phyloP scores from a whole-genome alignment of 1,140 invertebrate genomes.

The Solen grandis region DNA sequence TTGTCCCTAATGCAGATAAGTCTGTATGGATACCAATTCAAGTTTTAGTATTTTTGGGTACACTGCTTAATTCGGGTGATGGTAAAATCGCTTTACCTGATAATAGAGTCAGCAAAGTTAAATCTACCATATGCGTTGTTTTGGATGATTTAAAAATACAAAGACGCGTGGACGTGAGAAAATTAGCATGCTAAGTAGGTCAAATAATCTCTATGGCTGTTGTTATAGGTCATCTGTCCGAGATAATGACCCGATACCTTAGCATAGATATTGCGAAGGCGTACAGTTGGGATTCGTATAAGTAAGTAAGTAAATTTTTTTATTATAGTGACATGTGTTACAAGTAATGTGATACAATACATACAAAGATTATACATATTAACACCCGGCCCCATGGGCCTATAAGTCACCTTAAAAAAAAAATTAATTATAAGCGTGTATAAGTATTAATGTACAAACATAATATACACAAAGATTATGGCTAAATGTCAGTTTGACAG shows the following conservation, averaged over 20 bases:
- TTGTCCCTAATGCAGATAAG: conserved; percentile 30
- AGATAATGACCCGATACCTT: not conserved
- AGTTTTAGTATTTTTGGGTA: conserved; percentile 19
- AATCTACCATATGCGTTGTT: too few species aligned
- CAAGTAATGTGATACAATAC: too few species aligned
- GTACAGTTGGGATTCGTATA: not conserved
- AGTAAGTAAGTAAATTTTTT: too few species aligned
- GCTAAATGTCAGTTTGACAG: too few species aligned
- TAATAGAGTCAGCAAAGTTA: too few species aligned
- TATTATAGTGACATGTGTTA: too few species aligned
- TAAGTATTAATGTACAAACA: too few species aligned
- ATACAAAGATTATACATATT: too few species aligned
- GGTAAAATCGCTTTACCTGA: not conserved
- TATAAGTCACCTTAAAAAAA: too few species aligned
- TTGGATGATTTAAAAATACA: not conserved
- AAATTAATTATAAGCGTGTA: too few species aligned
- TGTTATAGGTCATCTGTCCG: not conserved
- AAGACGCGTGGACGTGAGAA: not conserved
- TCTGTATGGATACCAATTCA: conserved; percentile 24
- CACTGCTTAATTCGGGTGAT: not conserved
- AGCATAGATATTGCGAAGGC: not conserved
- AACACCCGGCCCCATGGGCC: too few species aligned
- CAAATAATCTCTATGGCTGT: conserved; percentile 6
- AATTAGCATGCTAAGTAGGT: not conserved
- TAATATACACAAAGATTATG: too few species aligned